A percentile compares a stretch with the other conserved stretches of the same genome.
Conservation (phyloP, 2,113 vertebrate species). For the Numenius arquata region DNA sequence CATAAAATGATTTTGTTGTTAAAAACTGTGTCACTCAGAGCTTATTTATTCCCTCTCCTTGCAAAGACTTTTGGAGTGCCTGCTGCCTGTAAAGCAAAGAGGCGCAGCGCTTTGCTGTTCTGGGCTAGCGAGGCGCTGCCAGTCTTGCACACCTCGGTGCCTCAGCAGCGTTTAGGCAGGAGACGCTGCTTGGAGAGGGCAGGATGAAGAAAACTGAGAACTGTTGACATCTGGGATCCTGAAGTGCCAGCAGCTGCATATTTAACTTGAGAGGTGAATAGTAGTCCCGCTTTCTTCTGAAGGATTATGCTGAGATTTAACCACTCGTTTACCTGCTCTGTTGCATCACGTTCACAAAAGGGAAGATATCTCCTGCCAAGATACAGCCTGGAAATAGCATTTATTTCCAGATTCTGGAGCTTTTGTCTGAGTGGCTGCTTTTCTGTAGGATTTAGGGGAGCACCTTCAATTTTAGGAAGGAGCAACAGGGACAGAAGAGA, state of each 20-base stretch:
- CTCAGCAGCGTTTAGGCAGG: not conserved
- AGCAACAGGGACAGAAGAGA: not conserved
- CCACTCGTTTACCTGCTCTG: not conserved
- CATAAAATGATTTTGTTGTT: constrained; percentile 25
- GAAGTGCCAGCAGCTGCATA: not conserved
- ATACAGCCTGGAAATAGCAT: not conserved
- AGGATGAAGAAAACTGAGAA: not conserved
- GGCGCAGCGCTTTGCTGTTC: not conserved
- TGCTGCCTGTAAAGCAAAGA: not conserved
- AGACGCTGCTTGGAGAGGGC: not conserved
- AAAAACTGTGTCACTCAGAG: constrained; percentile 44
- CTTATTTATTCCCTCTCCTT: constrained; percentile 25
- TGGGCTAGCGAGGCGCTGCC: not conserved
- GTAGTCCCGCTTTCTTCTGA: not conserved
- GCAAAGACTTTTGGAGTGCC: not conserved
- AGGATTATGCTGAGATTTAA: not conserved
- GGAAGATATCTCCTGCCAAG: not conserved
- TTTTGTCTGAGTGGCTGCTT: not conserved
- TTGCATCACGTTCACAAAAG: not conserved
- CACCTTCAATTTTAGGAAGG: not conserved
- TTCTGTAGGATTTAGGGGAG: not conserved
- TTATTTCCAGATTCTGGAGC: not conserved
- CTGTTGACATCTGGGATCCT: rapidly evolving
- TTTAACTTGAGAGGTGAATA: not conserved
- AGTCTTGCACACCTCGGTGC: not conserved